Conservation (phyloP, 2,113 vertebrate genomes). For the Odontophorus gujanensis region DNA sequence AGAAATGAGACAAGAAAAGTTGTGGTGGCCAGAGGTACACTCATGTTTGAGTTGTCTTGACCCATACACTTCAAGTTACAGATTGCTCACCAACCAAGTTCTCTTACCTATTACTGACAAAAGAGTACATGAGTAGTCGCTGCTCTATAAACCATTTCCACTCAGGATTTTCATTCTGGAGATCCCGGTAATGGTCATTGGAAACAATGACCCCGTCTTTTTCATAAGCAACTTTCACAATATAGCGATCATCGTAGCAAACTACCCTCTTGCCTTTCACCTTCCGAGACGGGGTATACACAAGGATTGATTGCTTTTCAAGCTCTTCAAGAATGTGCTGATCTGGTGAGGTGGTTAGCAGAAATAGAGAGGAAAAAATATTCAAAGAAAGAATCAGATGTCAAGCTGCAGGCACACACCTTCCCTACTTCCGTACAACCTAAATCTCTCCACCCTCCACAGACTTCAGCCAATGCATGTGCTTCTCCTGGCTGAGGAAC, state of each 20-base stretch:
- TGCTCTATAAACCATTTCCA: conserved; percentile 95
- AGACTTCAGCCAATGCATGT: not conserved
- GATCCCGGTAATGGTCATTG: conserved; percentile 92
- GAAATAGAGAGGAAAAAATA: not conserved
- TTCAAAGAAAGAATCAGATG: not conserved
- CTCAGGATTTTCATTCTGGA: conserved; percentile 88
- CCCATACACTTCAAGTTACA: not conserved
- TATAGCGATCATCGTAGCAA: conserved; percentile 92
- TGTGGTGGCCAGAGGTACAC: not conserved
- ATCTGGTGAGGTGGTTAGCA: conserved; percentile 68
- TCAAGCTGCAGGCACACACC: not conserved
- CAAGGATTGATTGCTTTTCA: conserved; percentile 84
- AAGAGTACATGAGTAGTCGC: conserved; percentile 92
- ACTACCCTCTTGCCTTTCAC: conserved; percentile 89
- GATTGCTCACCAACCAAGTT: not conserved
- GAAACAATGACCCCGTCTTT: conserved; percentile 89
- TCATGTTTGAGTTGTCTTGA: not conserved
- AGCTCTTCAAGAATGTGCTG: conserved; percentile 87
- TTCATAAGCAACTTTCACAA: conserved; percentile 87
- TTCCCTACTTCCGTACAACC: not conserved
- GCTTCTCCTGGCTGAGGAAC: not conserved
- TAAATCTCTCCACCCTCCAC: not conserved
- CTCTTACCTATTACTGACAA: conserved; percentile 89
- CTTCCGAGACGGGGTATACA: conserved; percentile 88
- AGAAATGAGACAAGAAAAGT: not conserved